phyloP scores from a whole-genome alignment of 2,113 vertebrate genomes.

The Gambusia holbrooki region DNA sequence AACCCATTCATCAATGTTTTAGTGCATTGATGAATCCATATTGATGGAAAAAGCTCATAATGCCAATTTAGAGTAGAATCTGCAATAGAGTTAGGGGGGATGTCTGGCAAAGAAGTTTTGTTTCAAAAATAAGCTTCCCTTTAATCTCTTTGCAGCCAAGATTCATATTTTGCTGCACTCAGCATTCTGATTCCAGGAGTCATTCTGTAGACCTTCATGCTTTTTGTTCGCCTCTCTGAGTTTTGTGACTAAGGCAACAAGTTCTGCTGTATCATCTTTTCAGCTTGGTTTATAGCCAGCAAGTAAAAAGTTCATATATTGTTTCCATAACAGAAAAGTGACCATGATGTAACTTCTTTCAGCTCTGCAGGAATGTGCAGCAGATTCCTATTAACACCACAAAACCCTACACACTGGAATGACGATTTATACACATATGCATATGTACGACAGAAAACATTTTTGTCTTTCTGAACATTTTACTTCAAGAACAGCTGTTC shows the following conservation, averaged over 20 bases:
- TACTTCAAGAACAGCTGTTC: too few relatives aligned
- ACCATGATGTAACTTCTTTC: neutral
- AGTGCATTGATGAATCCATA: too few relatives aligned
- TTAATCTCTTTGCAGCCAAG: neutral
- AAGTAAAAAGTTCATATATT: neutral
- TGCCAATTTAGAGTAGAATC: too few relatives aligned
- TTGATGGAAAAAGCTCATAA: too few relatives aligned
- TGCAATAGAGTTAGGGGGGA: too few relatives aligned
- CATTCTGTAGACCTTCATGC: neutral
- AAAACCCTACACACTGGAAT: too few relatives aligned
- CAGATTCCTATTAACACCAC: too few relatives aligned
- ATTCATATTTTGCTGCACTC: neutral
- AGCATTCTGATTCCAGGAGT: neutral
- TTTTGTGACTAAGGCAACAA: neutral
- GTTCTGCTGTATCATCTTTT: neutral
- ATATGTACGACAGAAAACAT: too few relatives aligned
- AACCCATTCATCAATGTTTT: too few relatives aligned
- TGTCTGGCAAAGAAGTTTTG: neutral
- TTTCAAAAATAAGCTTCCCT: neutral
- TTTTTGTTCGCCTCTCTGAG: neutral
- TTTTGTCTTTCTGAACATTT: too few relatives aligned
- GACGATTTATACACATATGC: too few relatives aligned
- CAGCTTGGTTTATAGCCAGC: neutral
- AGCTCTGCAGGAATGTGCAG: too few relatives aligned
- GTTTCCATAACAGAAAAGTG: neutral